These are phyloP conservation scores for Elegia similella DNA, from an alignment of 2,888 invertebrate species.

Conservation along the genomic window DNA sequence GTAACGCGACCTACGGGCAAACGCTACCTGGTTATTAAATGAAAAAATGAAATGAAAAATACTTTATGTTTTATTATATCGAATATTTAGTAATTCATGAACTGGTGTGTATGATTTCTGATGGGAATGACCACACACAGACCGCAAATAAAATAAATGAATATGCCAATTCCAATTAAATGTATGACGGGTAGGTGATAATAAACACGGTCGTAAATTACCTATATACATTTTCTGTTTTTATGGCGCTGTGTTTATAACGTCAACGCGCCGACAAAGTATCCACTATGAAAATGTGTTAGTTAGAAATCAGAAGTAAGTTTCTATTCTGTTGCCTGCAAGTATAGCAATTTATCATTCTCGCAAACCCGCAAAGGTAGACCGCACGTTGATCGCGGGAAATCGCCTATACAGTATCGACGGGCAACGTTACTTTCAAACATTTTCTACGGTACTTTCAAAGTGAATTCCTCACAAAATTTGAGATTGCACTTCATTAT, in stretches of 20 bases:
- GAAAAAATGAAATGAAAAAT: no score
- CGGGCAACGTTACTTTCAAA: constrained; percentile 55
- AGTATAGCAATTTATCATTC: constrained; percentile 51
- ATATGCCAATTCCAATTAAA: neutral
- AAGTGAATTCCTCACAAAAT: constrained; percentile 20
- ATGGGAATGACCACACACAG: no score
- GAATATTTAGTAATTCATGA: no score
- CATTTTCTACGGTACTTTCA: constrained; percentile 55
- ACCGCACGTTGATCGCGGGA: constrained; percentile 60
- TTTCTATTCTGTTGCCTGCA: constrained; percentile 29
- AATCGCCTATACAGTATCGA: constrained; percentile 56
- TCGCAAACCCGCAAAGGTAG: constrained; percentile 55
- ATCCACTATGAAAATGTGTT: constrained; percentile 15
- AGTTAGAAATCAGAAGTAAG: constrained; percentile 34
- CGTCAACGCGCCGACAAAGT: constrained; percentile 6
- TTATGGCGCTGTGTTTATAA: neutral
- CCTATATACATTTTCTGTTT: neutral
- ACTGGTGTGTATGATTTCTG: no score
- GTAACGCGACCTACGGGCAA: no score
- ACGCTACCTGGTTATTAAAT: no score
- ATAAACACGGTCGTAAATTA: constrained; percentile 1
- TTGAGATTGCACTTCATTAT: no score
- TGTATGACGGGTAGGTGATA: neutral
- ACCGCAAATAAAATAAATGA: no score
- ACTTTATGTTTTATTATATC: no score